Percentiles rank a stretch among this genome's conserved stretches.
phyloP scores from a whole-genome alignment of 1,140 invertebrate genomes.

The Chrysomallon squamiferum region DNA sequence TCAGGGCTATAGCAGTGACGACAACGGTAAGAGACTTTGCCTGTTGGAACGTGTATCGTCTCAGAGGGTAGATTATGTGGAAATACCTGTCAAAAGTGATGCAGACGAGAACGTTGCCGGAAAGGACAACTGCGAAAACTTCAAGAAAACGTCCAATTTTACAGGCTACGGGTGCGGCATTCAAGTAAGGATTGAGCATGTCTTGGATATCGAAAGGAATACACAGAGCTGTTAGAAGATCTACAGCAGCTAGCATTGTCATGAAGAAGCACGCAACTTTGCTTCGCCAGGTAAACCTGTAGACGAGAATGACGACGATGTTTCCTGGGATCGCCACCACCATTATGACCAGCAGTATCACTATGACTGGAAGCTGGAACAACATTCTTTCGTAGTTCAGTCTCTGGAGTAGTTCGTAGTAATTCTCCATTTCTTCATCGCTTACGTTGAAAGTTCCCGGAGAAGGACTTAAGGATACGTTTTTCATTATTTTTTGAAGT shows the following conservation, averaged over 20 bases:
- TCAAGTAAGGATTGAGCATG: neutral
- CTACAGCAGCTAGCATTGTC: neutral
- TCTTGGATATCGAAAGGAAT: constrained; percentile 1
- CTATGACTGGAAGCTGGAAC: neutral
- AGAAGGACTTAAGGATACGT: too few relatives aligned
- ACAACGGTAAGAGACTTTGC: neutral
- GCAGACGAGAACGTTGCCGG: neutral
- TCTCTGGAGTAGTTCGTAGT: too few relatives aligned
- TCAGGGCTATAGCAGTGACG: neutral
- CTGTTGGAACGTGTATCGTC: neutral
- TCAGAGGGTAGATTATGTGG: neutral
- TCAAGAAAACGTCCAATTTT: neutral
- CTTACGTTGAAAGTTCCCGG: too few relatives aligned
- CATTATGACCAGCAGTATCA: neutral
- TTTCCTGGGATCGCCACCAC: neutral
- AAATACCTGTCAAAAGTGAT: constrained; percentile 5
- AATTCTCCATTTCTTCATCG: too few relatives aligned
- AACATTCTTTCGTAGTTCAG: neutral
- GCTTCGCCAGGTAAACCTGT: neutral
- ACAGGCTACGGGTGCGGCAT: neutral
- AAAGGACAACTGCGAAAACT: neutral
- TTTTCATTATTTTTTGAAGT: too few relatives aligned
- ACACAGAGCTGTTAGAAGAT: neutral
- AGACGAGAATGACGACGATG: neutral
- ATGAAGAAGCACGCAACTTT: neutral